A percentile compares a stretch with the other conserved stretches of the same genome.
Conservation (phyloP, 2,113 vertebrate species). For the Rhegmatorhina hoffmannsi region DNA sequence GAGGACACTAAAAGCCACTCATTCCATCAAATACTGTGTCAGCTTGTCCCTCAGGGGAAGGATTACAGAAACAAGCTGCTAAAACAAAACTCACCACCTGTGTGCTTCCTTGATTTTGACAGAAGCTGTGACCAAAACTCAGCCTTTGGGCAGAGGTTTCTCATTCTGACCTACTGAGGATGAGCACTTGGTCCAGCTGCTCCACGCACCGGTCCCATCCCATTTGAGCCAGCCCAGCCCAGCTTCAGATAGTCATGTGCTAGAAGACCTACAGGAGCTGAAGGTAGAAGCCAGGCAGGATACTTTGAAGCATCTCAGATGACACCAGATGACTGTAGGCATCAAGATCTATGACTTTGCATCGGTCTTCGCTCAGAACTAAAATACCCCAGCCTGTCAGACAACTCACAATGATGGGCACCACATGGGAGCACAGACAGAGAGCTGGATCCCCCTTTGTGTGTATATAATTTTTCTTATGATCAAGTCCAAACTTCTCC, state of each 20-base stretch:
- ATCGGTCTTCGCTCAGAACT: neutral
- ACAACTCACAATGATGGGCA: neutral
- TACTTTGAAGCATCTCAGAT: neutral
- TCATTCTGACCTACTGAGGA: neutral
- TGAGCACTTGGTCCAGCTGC: neutral
- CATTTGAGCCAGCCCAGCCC: neutral
- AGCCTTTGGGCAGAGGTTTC: neutral
- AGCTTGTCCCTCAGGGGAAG: neutral
- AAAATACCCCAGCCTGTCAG: neutral
- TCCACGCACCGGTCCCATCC: neutral
- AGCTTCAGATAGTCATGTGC: rapidly evolving
- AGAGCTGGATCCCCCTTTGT: neutral
- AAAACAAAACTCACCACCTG: neutral
- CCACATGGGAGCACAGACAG: neutral
- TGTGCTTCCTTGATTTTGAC: neutral
- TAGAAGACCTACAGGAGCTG: neutral
- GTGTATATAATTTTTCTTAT: neutral
- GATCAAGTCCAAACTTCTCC: neutral
- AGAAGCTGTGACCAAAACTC: neutral
- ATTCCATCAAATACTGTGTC: neutral
- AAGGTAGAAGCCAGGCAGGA: neutral
- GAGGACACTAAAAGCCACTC: neutral
- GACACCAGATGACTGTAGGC: neutral
- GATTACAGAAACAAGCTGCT: neutral
- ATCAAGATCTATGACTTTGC: neutral